Base-by-base conservation (phyloP, 2,113 vertebrate species). In the Megaceryle torquata region DNA sequence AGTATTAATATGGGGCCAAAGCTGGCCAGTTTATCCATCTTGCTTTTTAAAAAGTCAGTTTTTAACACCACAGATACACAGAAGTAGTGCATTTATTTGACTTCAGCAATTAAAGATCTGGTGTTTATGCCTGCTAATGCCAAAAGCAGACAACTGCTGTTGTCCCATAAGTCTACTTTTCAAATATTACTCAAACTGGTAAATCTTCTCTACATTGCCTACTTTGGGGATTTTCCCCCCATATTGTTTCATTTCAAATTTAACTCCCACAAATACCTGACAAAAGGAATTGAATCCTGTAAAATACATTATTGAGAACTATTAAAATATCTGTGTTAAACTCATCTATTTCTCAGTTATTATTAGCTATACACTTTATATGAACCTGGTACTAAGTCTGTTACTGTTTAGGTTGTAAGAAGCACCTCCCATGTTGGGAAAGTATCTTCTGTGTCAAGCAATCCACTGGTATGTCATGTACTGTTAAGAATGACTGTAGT, bases 361-460 rank as follows among this genome's bases (percentile, higher is more conserved):
- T 67, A 24, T 61, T 78, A 79, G 57, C 33, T 85, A 10, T 70
- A 9, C 63, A 37, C 35, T 87, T 89, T 21, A 4, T 50, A 14
- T 50, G 76, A 88, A 91, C 22, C 10, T 19, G 5, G 29, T 76
- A 68, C 84, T 93, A 80, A 97, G 89, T 82, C 44, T 96, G n/a
- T 88, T 94, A 44, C 95, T 96, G 95, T 93, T 90, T 98, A 99
- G 99, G 98, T 98, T 85, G 98, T 98, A 97, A 98, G 98, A 97
- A 98, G 98, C 90, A 97, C 98, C 16, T 99, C 98, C 86, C 98
- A 98, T 8, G 88, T 94, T 35, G 98, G 98, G 96, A 98, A 98
- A 79, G 94, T 97, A 41, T 98, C 98, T 61, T 95, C 97, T 41
- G 75, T 71, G n/a, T 97, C 98, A 53, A 98, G 98, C 97, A 98